These are phyloP conservation scores for Aphelenchoides besseyi DNA, from an alignment of 1,140 invertebrate genomes.

Conservation along the genomic window DNA sequence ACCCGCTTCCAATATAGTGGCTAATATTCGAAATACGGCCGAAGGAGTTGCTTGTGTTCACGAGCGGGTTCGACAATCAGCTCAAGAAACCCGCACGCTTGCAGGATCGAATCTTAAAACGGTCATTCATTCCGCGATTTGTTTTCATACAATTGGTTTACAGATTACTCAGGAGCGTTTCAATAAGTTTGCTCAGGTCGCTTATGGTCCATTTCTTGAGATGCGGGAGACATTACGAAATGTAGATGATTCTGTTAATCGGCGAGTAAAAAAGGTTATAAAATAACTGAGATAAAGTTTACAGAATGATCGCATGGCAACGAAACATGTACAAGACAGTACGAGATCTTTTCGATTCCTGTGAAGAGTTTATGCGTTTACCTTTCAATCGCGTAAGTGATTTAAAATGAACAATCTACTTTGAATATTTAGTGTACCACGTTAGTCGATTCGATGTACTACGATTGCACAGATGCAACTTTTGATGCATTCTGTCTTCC, in stretches of 20 bases:
- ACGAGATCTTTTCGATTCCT: constrained; percentile 29
- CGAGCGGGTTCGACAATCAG: constrained; percentile 25
- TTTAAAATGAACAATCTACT: not conserved
- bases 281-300: no score
- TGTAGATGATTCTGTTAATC: constrained; percentile 36
- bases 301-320: constrained; percentile 45
- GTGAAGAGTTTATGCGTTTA: constrained; percentile 24
- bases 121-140: constrained; percentile 28
- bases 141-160: constrained; percentile 30
- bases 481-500: constrained; percentile 38
- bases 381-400: constrained; percentile 17
- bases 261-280: no score
- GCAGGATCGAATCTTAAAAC: constrained; percentile 27
- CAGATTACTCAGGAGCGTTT: constrained; percentile 31
- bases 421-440: constrained; percentile 37
- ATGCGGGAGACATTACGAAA: constrained; percentile 30
- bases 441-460: constrained; percentile 24
- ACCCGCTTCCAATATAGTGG: constrained; percentile 38
- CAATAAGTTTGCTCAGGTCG: constrained; percentile 4
- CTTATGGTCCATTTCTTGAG: constrained; percentile 21
- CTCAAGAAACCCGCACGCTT: constrained; percentile 26
- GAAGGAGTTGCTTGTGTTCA: constrained; percentile 44
- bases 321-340: constrained; percentile 17
- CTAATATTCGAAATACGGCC: constrained; percentile 28
- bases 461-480: constrained; percentile 30